A percentile compares a stretch with the other conserved stretches of the same genome.
These are phyloP conservation scores for Ceriagrion tenellum DNA, from an alignment of 2,888 invertebrate genomes.

Conservation along the genomic window DNA sequence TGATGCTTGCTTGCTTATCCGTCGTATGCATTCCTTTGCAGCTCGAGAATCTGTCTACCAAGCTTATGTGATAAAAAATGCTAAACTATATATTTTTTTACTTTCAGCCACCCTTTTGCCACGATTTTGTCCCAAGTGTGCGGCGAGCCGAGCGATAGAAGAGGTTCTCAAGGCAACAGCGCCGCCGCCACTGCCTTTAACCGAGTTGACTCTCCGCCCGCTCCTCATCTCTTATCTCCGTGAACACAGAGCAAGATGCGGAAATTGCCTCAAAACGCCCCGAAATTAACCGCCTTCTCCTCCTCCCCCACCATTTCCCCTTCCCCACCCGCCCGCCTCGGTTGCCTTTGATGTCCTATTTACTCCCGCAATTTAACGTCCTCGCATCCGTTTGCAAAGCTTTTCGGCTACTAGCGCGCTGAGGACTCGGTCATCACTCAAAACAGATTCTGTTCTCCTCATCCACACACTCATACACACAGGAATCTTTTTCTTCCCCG, in stretches of 20 bases:
- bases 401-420: background rate
- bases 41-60: too few species aligned
- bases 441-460: background rate
- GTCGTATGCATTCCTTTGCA: too few species aligned
- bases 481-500: background rate
- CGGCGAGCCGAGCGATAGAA: background rate
- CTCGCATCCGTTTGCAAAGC: background rate
- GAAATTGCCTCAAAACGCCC: slow-evolving; percentile 3
- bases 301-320: too few species aligned
- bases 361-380: background rate
- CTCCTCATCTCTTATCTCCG: background rate
- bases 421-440: background rate
- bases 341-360: background rate
- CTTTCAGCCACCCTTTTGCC: too few species aligned
- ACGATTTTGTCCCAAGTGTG: too few species aligned
- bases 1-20: too few species aligned
- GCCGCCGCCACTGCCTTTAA: background rate
- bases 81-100: too few species aligned
- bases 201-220: background rate
- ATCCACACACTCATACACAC: too few species aligned
- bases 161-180: background rate
- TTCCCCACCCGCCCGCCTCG: background rate
- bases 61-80: too few species aligned
- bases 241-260: background rate
- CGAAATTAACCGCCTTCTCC: background rate